A percentile compares a stretch with the other conserved stretches of the same genome.
phyloP scores from a whole-genome alignment of 2,113 vertebrate genomes.

The Lichenostomus cassidix region DNA sequence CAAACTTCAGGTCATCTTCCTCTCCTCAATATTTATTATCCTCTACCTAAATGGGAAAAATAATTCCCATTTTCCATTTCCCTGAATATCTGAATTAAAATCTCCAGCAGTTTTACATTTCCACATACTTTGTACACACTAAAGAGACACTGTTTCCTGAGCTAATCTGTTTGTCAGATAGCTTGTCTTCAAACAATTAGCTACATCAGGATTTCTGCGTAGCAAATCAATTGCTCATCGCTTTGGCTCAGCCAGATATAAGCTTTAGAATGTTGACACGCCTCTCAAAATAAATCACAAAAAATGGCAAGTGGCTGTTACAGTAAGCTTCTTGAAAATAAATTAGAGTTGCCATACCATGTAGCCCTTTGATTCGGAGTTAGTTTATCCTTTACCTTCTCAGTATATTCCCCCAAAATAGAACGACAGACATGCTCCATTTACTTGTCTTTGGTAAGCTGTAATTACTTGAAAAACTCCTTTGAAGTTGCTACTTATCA shows the following conservation, averaged over 20 bases:
- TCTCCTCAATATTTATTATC: neutral
- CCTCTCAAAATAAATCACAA: neutral
- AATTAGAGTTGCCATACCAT: neutral
- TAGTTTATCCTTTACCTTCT: neutral
- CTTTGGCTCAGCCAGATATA: neutral
- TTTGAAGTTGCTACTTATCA: neutral
- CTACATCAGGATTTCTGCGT: neutral
- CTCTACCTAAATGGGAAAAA: neutral
- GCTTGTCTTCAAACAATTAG: slow-evolving; percentile 29
- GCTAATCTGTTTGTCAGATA: neutral
- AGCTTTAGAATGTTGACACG: neutral
- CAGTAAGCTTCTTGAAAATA: neutral
- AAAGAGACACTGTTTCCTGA: neutral
- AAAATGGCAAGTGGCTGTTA: neutral
- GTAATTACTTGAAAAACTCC: neutral
- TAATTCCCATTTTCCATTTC: neutral
- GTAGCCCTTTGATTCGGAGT: neutral
- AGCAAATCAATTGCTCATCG: slow-evolving; percentile 17
- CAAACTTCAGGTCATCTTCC: neutral
- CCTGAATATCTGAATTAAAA: neutral
- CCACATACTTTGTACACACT: neutral
- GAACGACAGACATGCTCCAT: neutral
- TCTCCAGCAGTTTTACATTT: neutral
- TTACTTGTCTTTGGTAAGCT: neutral
- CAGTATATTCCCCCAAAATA: neutral